These are phyloP conservation scores for Bufo bufo DNA, from an alignment of 2,113 vertebrate species.

Conservation along the genomic window DNA sequence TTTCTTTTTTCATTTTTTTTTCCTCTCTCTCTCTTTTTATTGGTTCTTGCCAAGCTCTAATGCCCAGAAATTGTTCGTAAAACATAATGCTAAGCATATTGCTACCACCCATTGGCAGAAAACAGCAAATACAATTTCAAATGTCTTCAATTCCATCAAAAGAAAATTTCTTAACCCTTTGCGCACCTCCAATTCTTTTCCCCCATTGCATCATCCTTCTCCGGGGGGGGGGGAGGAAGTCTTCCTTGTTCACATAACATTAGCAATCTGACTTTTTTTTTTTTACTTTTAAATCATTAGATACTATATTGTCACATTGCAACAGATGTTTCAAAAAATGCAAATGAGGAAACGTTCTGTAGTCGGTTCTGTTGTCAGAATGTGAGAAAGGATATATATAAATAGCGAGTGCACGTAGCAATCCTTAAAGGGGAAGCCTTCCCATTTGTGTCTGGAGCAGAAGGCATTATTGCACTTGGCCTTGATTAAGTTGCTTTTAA, in stretches of 20 bases:
- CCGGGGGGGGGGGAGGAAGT: neutral
- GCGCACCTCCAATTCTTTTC: neutral
- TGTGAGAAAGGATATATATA: neutral
- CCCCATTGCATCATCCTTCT: neutral
- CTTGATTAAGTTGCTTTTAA: too few relatives aligned
- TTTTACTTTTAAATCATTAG: neutral
- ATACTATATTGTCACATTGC: neutral
- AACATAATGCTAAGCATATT: conserved; percentile 46
- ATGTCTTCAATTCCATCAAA: conserved; percentile 20
- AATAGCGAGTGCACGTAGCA: neutral
- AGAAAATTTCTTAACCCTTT: neutral
- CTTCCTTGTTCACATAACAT: neutral
- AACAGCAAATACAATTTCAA: conserved; percentile 38
- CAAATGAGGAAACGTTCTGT: neutral
- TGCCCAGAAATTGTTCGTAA: conserved; percentile 45
- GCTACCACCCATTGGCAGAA: conserved; percentile 48
- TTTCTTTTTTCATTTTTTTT: neutral
- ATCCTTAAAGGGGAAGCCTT: neutral
- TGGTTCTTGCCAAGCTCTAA: conserved; percentile 18
- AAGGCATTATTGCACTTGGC: too few relatives aligned
- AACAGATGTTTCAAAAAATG: neutral
- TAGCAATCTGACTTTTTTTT: neutral
- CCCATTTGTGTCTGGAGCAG: too few relatives aligned
- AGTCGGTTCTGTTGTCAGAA: neutral
- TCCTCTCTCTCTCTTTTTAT: neutral